Percentiles rank a stretch among this genome's conserved stretches.
Conservation (phyloP, 37 sponge, comb jelly and placozoan genomes). For the Axinella damicornis region DNA sequence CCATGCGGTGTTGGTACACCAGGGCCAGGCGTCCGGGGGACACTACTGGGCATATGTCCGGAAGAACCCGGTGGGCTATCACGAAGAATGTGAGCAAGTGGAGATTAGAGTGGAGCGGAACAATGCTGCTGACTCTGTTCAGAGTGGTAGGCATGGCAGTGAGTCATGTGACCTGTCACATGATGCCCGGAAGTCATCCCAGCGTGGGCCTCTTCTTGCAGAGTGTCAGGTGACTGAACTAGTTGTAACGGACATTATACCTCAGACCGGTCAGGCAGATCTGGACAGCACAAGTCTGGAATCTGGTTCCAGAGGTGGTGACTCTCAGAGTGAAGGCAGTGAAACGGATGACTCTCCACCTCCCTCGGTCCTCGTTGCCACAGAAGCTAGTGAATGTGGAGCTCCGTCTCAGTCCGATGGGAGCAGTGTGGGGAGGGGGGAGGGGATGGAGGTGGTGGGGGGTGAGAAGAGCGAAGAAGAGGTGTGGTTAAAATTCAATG, state of each 20-base stretch:
- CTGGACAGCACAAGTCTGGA: too few relatives aligned
- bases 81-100: too few relatives aligned
- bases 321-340: too few relatives aligned
- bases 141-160: too few relatives aligned
- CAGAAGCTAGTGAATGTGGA: too few relatives aligned
- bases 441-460: constrained; percentile 1
- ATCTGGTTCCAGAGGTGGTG: too few relatives aligned
- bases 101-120: too few relatives aligned
- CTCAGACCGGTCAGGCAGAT: neutral
- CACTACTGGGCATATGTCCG: constrained; percentile 86
- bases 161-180: too few relatives aligned
- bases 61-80: neutral
- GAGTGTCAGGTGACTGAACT: neutral
- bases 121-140: too few relatives aligned
- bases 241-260: neutral
- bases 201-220: neutral
- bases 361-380: too few relatives aligned
- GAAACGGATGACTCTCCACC: too few relatives aligned
- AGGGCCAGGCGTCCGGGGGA: constrained; percentile 78
- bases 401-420: neutral
- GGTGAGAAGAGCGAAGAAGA: neutral
- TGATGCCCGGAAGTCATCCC: too few relatives aligned
- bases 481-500: constrained; percentile 85
- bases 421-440: neutral
- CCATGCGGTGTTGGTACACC: constrained; percentile 83